Conservation (phyloP, 2,113 vertebrate species). For the Numida meleagris region DNA sequence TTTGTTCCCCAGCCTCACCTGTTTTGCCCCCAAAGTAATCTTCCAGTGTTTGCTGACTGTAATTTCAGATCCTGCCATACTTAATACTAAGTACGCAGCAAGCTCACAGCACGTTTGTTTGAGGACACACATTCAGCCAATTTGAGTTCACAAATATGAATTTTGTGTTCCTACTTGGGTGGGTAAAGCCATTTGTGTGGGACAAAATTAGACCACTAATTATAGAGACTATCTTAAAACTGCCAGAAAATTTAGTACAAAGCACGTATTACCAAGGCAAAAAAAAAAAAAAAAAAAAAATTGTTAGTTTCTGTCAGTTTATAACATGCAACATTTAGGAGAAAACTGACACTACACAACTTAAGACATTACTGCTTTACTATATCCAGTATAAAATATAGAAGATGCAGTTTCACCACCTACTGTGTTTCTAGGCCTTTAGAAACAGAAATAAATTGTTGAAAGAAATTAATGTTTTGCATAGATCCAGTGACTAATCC, state of each 20-base stretch:
- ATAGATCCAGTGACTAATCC: background rate
- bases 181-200: background rate
- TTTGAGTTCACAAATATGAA: conserved; percentile 9
- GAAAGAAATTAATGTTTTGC: conserved; percentile 8
- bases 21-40: background rate
- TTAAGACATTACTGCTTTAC: background rate
- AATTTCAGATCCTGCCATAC: background rate
- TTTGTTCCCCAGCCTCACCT: background rate
- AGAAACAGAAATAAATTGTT: background rate
- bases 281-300: background rate
- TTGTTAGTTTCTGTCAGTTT: background rate
- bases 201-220: conserved; percentile 64
- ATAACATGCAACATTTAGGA: background rate
- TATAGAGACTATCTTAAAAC: conserved; percentile 50
- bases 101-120: background rate
- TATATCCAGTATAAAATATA: background rate
- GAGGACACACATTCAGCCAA: conserved; percentile 1
- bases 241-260: conserved; percentile 37
- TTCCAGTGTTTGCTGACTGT: background rate
- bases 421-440: background rate
- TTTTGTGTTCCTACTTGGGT: conserved; percentile 39
- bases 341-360: background rate
- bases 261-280: background rate
- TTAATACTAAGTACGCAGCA: background rate
- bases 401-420: background rate